phyloP scores from a whole-genome alignment of 2,888 invertebrate species.

The Criorhina ranunculi region DNA sequence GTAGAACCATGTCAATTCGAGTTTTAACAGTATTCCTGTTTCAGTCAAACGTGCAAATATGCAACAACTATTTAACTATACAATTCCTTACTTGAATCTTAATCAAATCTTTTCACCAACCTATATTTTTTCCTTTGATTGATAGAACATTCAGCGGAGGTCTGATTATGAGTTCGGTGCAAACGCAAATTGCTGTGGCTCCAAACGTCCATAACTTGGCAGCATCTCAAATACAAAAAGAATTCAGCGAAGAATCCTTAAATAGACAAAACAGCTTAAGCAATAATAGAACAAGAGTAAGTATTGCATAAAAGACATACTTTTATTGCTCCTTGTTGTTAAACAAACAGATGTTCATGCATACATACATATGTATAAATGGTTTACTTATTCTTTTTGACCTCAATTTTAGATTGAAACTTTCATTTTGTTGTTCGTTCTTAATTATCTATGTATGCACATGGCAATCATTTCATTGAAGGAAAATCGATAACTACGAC shows the following conservation, averaged over 20 bases:
- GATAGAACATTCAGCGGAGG: constrained; percentile 81
- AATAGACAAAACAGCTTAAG: constrained; percentile 84
- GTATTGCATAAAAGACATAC: constrained; percentile 72
- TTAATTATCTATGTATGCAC: constrained; percentile 18
- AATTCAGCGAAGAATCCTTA: constrained; percentile 81
- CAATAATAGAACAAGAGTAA: constrained; percentile 82
- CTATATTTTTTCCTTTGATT: constrained; percentile 40
- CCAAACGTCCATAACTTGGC: constrained; percentile 83
- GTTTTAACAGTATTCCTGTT: too few species aligned
- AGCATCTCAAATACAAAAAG: constrained; percentile 79
- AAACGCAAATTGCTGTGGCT: constrained; percentile 84
- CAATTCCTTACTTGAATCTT: too few species aligned
- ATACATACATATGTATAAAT: neutral
- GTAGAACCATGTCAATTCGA: too few species aligned
- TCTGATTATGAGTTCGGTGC: constrained; percentile 85
- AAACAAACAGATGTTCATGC: neutral
- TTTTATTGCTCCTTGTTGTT: neutral
- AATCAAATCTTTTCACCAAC: neutral
- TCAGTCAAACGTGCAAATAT: too few species aligned
- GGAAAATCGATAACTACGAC: constrained; percentile 16
- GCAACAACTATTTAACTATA: too few species aligned
- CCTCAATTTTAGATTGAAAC: constrained; percentile 6
- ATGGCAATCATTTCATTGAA: constrained; percentile 19
- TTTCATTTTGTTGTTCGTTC: neutral
- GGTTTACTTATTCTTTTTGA: neutral